A percentile compares a stretch with the other conserved stretches of the same genome.
phyloP scores from a whole-genome alignment of 2,888 invertebrate species.

The Drosophila austrosaltans region DNA sequence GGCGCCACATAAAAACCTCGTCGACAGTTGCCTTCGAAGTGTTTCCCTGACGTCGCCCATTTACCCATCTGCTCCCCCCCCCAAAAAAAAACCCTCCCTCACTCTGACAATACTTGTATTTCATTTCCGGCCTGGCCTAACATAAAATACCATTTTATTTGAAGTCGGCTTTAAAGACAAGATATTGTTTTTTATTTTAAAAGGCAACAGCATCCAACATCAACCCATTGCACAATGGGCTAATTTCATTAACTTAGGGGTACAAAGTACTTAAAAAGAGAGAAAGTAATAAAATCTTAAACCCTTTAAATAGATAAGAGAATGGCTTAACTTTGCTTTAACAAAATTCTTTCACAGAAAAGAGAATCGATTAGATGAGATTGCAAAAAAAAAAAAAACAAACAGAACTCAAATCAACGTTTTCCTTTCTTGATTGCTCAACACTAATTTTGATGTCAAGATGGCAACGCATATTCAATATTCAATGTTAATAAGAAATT shows the following conservation, averaged over 20 bases:
- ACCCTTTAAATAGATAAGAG: neutral
- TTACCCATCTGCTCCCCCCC: neutral
- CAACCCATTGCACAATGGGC: constrained; percentile 42
- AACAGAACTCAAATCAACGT: too few species aligned
- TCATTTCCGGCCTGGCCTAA: constrained; percentile 64
- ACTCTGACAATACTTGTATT: constrained; percentile 35
- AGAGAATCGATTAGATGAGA: neutral
- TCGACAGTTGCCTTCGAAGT: constrained; percentile 16
- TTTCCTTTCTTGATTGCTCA: neutral
- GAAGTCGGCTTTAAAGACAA: constrained; percentile 58
- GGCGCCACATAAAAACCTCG: constrained; percentile 69
- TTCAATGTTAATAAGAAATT: constrained; percentile 6
- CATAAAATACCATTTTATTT: constrained; percentile 71
- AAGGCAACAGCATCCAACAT: constrained; percentile 29
- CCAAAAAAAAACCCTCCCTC: neutral
- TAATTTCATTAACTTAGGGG: constrained; percentile 18
- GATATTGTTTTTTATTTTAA: constrained; percentile 59
- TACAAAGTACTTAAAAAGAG: constrained; percentile 29
- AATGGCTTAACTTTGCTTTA: neutral
- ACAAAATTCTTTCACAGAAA: too few species aligned
- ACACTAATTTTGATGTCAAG: neutral
- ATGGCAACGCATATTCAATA: neutral
- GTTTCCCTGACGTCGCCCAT: neutral
- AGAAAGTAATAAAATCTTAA: neutral
- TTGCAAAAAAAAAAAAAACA: too few species aligned